Base-by-base conservation (phyloP, 2,888 invertebrate species). In the Parnassius apollo region DNA sequence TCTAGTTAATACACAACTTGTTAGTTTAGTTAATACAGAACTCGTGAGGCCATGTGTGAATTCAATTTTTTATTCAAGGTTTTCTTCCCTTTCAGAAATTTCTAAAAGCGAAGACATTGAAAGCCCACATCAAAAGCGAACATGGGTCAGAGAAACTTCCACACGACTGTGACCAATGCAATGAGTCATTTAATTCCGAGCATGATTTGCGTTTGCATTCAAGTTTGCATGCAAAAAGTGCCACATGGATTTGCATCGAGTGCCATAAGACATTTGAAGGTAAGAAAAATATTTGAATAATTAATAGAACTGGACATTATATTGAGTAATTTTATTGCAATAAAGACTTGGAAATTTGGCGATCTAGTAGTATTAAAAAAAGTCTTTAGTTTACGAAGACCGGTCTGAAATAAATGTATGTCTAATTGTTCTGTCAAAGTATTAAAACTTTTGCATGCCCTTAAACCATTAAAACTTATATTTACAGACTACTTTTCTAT, bases 231-330 rank as follows among this genome's bases (percentile, higher is more conserved):
- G 67, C 69, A 1, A 76, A 77, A 45, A 82, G 80, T 4, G 81
- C 78, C 1, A 71, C 71, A 25, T 88, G 84, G 81, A 79, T 76
- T 50, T 94, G 93, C 70, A 81, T 77, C 46, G 76, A 84, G 66
- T 94, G 93, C 67, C 68, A 81, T 9, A 93, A 93, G 71, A 81
- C 85, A 61, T 93, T 91, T 76, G 77, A 77, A 62, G 83, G 93
- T 93, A 13, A 35, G 61, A 10, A 76, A 79, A 77, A 71, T 25
- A 61, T 57, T 13, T 42, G 7, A 35, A 35, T 35, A 35, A 35
- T 35, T 35, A 35, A 4, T 35, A 35, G 35, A 35, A 35, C 35
- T 52, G 0, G n/a, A 2, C 11, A 18, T 52, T 35, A 4, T 25
- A 2, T 25, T 25, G 25, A 25, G 25, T 25, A 25, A 25, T 52